These are phyloP conservation scores for Equus quagga DNA, from an alignment of 2,113 vertebrate genomes.

Conservation along the genomic window DNA sequence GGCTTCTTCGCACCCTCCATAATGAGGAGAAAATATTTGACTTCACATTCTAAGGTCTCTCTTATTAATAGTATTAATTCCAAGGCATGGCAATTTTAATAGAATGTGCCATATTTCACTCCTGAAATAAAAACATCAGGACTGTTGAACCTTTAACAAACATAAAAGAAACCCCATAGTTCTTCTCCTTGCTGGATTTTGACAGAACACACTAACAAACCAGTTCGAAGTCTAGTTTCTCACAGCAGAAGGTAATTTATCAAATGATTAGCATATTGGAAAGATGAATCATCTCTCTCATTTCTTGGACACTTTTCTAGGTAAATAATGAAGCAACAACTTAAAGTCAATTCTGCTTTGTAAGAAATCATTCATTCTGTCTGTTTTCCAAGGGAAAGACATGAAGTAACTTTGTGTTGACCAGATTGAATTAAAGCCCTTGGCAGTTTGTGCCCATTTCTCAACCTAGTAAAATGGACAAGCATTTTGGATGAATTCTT, in stretches of 20 bases:
- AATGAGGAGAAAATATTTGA: neutral
- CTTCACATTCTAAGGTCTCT: neutral
- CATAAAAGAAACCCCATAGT: neutral
- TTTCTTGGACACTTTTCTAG: neutral
- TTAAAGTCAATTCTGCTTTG: neutral
- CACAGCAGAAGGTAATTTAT: neutral
- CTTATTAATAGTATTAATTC: neutral
- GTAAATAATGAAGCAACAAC: neutral
- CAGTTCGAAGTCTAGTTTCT: neutral
- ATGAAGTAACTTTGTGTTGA: neutral
- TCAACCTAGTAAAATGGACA: conserved; percentile 49
- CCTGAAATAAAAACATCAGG: neutral
- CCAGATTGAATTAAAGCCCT: conserved; percentile 60
- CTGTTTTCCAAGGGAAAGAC: neutral
- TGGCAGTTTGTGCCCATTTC: conserved; percentile 59
- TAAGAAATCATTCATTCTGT: neutral
- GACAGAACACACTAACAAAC: neutral
- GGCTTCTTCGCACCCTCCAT: neutral
- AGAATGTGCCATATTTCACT: neutral
- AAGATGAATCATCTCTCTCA: neutral
- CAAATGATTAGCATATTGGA: neutral
- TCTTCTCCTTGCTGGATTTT: neutral
- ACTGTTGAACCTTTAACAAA: neutral
- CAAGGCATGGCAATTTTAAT: neutral
- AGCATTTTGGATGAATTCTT: conserved; percentile 63